Base-by-base conservation (phyloP, 2,113 vertebrate genomes). In the Oreocharis arfaki region DNA sequence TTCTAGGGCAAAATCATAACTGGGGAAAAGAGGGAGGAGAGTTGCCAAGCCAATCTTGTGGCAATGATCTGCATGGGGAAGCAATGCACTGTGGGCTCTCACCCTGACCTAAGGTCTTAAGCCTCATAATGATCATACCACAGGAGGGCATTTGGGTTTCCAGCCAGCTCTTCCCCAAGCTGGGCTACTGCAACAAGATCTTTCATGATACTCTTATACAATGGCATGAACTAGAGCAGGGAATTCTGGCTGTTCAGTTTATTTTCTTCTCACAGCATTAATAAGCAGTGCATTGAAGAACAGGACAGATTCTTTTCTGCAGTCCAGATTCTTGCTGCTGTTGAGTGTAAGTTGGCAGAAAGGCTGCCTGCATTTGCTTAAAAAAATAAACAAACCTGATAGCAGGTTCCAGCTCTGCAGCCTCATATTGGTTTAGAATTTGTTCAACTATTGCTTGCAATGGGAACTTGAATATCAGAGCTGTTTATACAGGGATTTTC, bases 401-500 rank as follows among this genome's bases (percentile, higher is more conserved):
- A 93, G 14, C 2, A 22, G 35, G 6, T 90, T 94, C n/a, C 67
- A 73, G 22, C 33, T 96, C 83, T 73, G 52, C 37, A 90, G 67
- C 28, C 60, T 90, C n/a, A 11, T 71, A 60, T 75, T 96, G 89
- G 44, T 70, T 90, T 80, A 85, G 83, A 90, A 93, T 93, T 95
- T 93, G 21, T 68, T 84, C 67, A 89, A 60, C 63, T 89, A 26
- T 95, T 95, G 65, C 70, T 95, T 97, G 97, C 59, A 90, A 69
- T 13, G 71, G 26, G 65, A 95, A 75, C 47, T 93, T 90, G 64
- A 96, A 63, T 64, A 67, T 93, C 82, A 87, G 64, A 96, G 68
- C 64, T 94, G 71, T 96, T 97, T 97, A 93, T 88, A 85, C 52
- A 89, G 46, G n/a, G 39, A 76, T 90, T 97, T 94, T 92, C 87